Conservation (phyloP, 2,113 vertebrate genomes). For the Cromileptes altivelis region DNA sequence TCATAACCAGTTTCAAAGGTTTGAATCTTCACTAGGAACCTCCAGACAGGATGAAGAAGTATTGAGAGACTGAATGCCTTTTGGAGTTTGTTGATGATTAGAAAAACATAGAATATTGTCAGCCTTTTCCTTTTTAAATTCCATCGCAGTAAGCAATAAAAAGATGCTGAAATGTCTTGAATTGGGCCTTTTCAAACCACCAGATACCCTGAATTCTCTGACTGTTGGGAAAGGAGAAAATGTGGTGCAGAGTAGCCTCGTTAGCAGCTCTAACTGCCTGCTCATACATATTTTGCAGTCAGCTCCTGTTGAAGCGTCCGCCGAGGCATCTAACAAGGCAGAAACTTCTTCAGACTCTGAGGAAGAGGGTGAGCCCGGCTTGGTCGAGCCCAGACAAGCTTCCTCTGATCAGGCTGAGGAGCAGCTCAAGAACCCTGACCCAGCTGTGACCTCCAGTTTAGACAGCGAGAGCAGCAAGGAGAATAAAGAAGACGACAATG, state of each 20-base stretch:
- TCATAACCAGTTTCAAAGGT: background rate
- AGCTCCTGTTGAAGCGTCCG: background rate
- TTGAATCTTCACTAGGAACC: background rate
- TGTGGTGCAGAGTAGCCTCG: too few species aligned
- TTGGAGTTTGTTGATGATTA: background rate
- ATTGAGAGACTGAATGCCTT: background rate
- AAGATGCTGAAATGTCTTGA: background rate
- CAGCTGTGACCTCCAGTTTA: background rate
- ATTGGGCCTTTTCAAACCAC: background rate
- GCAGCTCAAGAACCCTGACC: background rate
- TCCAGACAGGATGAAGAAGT: background rate
- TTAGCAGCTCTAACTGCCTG: background rate
- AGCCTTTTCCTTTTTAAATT: background rate
- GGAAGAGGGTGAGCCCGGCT: background rate
- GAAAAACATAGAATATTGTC: background rate
- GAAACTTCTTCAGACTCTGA: slow-evolving; percentile 23
- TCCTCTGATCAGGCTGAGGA: slow-evolving; percentile 14
- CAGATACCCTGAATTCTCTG: background rate
- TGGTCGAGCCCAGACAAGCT: background rate
- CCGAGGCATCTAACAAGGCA: slow-evolving; percentile 1
- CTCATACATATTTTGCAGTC: slow-evolving; percentile 26
- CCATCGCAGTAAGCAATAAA: background rate
- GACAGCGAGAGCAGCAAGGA: background rate
- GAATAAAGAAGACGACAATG: background rate
- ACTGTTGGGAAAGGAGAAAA: too few species aligned